phyloP scores from a whole-genome alignment of 1,140 invertebrate species.

The Zaprionus ghesquierei region DNA sequence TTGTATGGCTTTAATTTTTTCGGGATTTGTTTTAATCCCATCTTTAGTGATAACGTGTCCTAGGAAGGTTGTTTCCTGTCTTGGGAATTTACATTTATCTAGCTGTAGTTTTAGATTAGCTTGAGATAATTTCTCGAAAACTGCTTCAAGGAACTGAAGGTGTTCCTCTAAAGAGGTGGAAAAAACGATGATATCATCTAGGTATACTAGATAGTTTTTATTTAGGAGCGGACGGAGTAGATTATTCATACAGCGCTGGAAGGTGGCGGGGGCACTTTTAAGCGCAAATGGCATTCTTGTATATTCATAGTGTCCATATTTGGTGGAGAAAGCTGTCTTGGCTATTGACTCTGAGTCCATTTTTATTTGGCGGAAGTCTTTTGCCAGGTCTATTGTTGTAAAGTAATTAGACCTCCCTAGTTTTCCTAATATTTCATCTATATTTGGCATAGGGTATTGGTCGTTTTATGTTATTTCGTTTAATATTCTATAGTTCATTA shows the following conservation, averaged over 20 bases:
- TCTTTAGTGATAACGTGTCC: constrained; percentile 64
- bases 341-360: constrained; percentile 7
- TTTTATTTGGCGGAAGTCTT: constrained; percentile 84
- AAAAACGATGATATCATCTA: constrained; percentile 72
- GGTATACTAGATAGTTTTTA: constrained; percentile 60
- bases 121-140: constrained; percentile 67
- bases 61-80: constrained; percentile 59
- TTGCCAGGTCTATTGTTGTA: constrained; percentile 80
- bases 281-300: too few relatives aligned
- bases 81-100: constrained; percentile 44
- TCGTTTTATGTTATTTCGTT: constrained; percentile 77
- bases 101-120: constrained; percentile 35
- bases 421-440: constrained; percentile 82
- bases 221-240: constrained; percentile 69
- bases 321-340: not conserved
- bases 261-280: constrained; percentile 74
- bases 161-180: constrained; percentile 67
- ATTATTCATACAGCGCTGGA: constrained; percentile 73
- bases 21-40: constrained; percentile 24
- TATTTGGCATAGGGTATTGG: constrained; percentile 83
- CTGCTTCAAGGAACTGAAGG: constrained; percentile 53
- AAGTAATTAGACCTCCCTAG: constrained; percentile 54
- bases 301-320: too few relatives aligned
- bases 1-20: constrained; percentile 57
- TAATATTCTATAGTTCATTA: constrained; percentile 65